Percentiles rank a stretch among this genome's conserved stretches.
Evolutionary conservation across 2,797 vertebrate species (phyloP).

Genomic region (Nyctalus aviator): DNA sequence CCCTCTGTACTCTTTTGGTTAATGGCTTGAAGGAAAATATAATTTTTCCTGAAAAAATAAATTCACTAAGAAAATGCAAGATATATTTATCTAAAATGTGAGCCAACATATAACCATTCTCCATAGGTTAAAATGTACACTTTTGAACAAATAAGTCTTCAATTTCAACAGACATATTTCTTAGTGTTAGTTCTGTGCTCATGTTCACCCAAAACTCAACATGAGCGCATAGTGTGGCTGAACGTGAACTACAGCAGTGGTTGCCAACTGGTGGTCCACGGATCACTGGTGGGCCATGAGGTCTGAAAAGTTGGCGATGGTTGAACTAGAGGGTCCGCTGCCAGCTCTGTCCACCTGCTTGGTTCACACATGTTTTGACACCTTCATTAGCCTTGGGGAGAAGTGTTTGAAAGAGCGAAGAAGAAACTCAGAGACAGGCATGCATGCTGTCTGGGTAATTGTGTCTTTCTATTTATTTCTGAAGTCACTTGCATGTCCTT

Average conservation of each 20-base stretch:
- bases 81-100: background rate
- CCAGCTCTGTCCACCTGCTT: background rate
- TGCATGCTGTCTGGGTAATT: background rate
- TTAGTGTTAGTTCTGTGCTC: background rate
- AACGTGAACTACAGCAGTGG: background rate
- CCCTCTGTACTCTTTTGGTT: conserved; percentile 52
- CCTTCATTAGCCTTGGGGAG: background rate
- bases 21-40: background rate
- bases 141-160: background rate
- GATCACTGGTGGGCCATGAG: too few species aligned
- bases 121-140: background rate
- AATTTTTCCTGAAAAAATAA: background rate
- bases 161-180: background rate
- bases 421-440: background rate
- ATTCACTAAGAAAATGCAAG: conserved; percentile 51
- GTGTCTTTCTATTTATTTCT: conserved; percentile 29
- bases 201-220: background rate
- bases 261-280: too few species aligned
- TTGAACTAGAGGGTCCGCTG: too few species aligned
- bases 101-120: conserved; percentile 3
- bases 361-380: background rate
- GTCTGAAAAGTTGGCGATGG: too few species aligned
- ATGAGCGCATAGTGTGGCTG: background rate
- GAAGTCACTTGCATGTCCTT: background rate
- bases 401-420: background rate